Conservation (phyloP, 2,113 vertebrate genomes). For the Myotis yumanensis region DNA sequence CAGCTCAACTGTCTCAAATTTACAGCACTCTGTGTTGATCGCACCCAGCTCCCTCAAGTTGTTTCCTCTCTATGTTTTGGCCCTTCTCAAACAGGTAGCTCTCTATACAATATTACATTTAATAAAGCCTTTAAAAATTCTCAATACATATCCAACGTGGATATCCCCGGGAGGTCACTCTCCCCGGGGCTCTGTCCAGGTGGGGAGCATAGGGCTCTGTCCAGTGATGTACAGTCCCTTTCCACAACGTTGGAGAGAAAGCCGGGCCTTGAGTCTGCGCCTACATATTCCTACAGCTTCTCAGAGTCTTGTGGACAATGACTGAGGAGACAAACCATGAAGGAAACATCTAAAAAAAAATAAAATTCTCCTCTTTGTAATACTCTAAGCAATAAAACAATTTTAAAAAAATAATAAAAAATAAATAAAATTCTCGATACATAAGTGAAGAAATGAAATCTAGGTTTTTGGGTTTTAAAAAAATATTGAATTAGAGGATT, state of each 20-base stretch:
- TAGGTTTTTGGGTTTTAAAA: not conserved
- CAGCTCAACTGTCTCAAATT: constrained; percentile 88
- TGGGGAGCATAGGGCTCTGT: not conserved
- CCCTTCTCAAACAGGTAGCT: constrained; percentile 96
- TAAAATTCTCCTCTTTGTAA: not conserved
- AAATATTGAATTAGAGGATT: not conserved
- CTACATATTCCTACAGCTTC: not conserved
- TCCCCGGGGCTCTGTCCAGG: not conserved
- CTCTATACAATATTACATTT: not conserved
- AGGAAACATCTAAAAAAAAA: not conserved
- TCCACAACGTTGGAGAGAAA: not conserved
- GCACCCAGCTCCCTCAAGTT: constrained; percentile 91
- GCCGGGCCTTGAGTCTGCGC: not conserved
- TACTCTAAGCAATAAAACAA: too few species aligned
- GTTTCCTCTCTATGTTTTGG: constrained; percentile 94
- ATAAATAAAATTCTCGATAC: not conserved
- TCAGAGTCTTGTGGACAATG: not conserved
- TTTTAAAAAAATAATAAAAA: not conserved
- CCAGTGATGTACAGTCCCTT: not conserved
- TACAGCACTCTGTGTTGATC: constrained; percentile 90
- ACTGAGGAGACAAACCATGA: not conserved
- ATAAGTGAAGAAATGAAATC: not conserved
- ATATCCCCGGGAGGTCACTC: not conserved
- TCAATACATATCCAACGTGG: not conserved
- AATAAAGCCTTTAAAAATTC: not conserved